Evolutionary conservation across 2,888 invertebrate species (phyloP).

Genomic region (Phaonia tiefii): DNA sequence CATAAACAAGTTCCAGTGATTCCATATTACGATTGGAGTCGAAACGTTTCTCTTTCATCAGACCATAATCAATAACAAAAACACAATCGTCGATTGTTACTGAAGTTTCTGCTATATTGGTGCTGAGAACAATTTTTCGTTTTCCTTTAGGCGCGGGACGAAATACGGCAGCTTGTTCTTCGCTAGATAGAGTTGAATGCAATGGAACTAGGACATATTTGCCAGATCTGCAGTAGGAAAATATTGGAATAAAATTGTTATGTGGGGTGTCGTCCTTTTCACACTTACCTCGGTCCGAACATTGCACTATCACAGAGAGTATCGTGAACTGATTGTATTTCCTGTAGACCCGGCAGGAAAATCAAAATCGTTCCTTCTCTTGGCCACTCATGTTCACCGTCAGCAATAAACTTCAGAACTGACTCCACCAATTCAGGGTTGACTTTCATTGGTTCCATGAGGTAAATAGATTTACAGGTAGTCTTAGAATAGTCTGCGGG

Average conservation of each 20-base stretch:
- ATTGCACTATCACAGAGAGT: conserved; percentile 84
- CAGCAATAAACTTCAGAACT: conserved; percentile 86
- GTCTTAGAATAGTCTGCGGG: conserved; percentile 82
- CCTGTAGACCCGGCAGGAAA: conserved; percentile 90
- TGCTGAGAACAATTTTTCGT: conserved; percentile 93
- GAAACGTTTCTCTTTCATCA: conserved; percentile 92
- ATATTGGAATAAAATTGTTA: too few species aligned
- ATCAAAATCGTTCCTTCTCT: conserved; percentile 87
- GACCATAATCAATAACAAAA: conserved; percentile 94
- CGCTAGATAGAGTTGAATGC: conserved; percentile 91
- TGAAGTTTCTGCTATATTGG: conserved; percentile 97
- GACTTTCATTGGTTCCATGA: conserved; percentile 89
- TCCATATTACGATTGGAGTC: conserved; percentile 91
- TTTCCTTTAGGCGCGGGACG: conserved; percentile 86
- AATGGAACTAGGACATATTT: conserved; percentile 89
- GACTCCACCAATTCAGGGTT: conserved; percentile 89
- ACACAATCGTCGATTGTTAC: conserved; percentile 98
- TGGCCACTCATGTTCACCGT: conserved; percentile 84
- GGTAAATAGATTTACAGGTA: conserved; percentile 87
- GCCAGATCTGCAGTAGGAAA: conserved; percentile 80
- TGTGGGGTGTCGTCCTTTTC: too few species aligned
- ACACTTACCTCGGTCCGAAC: conserved; percentile 83
- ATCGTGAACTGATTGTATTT: conserved; percentile 88
- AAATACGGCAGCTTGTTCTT: conserved; percentile 89
- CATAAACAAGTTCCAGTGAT: conserved; percentile 93